phyloP scores from a whole-genome alignment of 1,140 invertebrate species.

The Drosophila lacteicornis region DNA sequence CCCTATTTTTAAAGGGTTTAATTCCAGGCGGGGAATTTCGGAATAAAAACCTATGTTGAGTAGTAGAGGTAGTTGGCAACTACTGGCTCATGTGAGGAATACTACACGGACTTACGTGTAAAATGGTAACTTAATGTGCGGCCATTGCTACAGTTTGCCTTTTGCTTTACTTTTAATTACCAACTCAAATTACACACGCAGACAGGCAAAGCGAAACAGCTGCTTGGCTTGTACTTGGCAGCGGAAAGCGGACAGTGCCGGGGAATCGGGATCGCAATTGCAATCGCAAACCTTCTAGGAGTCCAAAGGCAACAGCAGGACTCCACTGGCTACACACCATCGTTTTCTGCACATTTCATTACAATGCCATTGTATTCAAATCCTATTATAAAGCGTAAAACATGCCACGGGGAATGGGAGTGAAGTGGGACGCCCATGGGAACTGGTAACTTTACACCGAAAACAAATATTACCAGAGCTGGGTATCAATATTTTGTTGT shows the following conservation, averaged over 20 bases:
- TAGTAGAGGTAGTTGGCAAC: slow-evolving; percentile 1
- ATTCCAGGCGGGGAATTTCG: slow-evolving; percentile 1
- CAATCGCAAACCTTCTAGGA: slow-evolving; percentile 25
- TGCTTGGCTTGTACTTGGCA: slow-evolving; percentile 74
- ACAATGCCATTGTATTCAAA: slow-evolving; percentile 82
- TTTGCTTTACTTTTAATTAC: slow-evolving; percentile 82
- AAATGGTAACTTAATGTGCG: slow-evolving; percentile 65
- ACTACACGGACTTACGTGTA: slow-evolving; percentile 39
- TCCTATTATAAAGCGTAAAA: slow-evolving; percentile 78
- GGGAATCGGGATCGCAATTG: slow-evolving; percentile 28
- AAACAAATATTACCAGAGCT: too few relatives aligned
- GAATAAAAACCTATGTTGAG: slow-evolving; percentile 33
- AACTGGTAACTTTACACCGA: background rate
- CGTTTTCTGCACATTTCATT: slow-evolving; percentile 82
- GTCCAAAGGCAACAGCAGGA: slow-evolving; percentile 61
- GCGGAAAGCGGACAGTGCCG: slow-evolving; percentile 20
- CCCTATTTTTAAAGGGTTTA: background rate
- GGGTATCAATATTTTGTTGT: too few relatives aligned
- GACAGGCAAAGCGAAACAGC: slow-evolving; percentile 65
- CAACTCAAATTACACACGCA: slow-evolving; percentile 73
- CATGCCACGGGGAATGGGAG: slow-evolving; percentile 43
- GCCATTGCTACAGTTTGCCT: slow-evolving; percentile 57
- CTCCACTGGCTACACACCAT: slow-evolving; percentile 64
- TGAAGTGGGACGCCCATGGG: background rate
- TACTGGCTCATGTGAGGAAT: background rate